Conservation (phyloP, 2,888 invertebrate species). For the Boloria euphrosyne region DNA sequence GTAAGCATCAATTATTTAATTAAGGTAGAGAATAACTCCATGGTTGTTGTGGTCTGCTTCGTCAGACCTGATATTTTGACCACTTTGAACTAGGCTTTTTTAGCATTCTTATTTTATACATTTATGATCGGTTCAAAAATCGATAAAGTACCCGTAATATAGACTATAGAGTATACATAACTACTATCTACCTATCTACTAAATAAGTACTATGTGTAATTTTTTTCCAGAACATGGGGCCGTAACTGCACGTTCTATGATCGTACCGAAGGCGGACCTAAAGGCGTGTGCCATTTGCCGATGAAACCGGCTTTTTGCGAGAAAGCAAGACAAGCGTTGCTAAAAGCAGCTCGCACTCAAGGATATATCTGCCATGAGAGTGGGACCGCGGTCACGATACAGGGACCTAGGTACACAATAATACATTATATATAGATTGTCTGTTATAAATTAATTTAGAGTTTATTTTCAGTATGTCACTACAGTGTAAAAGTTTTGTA, state of each 20-base stretch:
- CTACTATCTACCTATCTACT: too few species aligned
- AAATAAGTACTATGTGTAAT: background rate
- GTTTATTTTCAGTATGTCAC: background rate
- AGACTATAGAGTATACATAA: too few species aligned
- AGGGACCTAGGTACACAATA: conserved; percentile 65
- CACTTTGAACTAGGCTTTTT: too few species aligned
- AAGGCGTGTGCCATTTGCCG: conserved; percentile 95
- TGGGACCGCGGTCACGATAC: conserved; percentile 75
- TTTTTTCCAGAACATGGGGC: conserved; percentile 65
- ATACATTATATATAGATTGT: background rate
- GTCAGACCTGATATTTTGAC: too few species aligned
- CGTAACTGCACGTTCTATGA: conserved; percentile 93
- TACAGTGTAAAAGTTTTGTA: background rate
- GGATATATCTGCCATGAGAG: conserved; percentile 70
- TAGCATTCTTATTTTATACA: too few species aligned
- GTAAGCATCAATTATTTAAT: too few species aligned
- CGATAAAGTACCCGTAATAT: too few species aligned
- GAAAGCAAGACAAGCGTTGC: conserved; percentile 86
- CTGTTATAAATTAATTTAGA: background rate
- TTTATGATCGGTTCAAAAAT: too few species aligned
- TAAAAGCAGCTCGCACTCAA: conserved; percentile 84
- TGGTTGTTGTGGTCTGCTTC: too few species aligned
- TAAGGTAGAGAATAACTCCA: too few species aligned
- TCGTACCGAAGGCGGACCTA: conserved; percentile 80
- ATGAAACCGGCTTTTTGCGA: conserved; percentile 95